phyloP scores from a whole-genome alignment of 2,888 invertebrate species.

The Diogma glabrata region DNA sequence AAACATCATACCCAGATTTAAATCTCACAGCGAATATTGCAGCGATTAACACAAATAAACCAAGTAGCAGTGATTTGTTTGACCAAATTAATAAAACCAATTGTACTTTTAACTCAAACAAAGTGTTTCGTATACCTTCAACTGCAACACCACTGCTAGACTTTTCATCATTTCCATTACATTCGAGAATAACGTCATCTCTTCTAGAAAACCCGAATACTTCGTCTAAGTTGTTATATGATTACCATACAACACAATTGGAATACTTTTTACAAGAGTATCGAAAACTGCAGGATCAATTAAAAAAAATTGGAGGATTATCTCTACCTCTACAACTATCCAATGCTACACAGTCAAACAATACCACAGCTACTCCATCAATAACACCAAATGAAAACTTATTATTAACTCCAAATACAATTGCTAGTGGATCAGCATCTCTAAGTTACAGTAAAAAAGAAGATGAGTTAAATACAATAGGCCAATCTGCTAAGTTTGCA shows the following conservation, averaged over 20 bases:
- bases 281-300: constrained; percentile 60
- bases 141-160: constrained; percentile 51
- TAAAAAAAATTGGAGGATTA: constrained; percentile 69
- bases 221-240: constrained; percentile 36
- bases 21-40: too few species aligned
- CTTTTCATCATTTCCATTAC: constrained; percentile 41
- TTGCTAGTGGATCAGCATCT: too few species aligned
- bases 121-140: constrained; percentile 10
- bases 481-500: constrained; percentile 32
- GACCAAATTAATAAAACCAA: neutral
- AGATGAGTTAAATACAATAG: constrained; percentile 14
- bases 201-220: neutral
- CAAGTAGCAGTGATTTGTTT: too few species aligned
- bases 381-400: too few species aligned
- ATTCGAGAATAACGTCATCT: constrained; percentile 35
- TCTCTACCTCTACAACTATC: constrained; percentile 48
- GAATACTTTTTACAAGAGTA: constrained; percentile 72
- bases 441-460: neutral
- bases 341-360: neutral
- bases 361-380: too few species aligned
- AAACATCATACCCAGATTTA: neutral
- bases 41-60: too few species aligned
- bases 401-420: too few species aligned
- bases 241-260: constrained; percentile 67
- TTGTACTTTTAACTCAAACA: neutral